These are phyloP conservation scores for Sardinella longiceps DNA, from an alignment of 2,797 vertebrate species.

Conservation along the genomic window DNA sequence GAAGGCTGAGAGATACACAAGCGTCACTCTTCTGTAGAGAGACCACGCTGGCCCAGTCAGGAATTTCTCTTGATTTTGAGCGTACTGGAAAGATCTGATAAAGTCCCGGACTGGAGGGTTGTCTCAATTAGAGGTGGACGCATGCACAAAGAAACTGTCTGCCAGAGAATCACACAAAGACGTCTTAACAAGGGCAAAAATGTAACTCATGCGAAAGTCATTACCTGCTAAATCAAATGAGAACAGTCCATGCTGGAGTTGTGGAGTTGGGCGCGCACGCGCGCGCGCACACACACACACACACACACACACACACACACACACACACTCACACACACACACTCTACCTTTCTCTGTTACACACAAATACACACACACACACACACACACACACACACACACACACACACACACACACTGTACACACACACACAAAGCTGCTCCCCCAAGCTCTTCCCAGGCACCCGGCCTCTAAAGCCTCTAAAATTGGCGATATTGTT, in stretches of 20 bases:
- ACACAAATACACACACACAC: background rate
- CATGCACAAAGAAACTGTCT: constrained; percentile 55
- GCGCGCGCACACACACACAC: constrained; percentile 27
- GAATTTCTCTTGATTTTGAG: constrained; percentile 53
- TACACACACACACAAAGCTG: constrained; percentile 8
- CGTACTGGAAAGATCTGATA: constrained; percentile 56
- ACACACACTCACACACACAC: constrained; percentile 11
- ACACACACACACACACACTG: background rate
- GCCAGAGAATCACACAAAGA: constrained; percentile 53
- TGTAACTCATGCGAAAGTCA: constrained; percentile 50
- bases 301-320: constrained; percentile 29
- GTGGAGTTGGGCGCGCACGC: background rate
- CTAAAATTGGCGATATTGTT: constrained; percentile 10
- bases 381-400: background rate
- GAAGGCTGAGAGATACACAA: constrained; percentile 19
- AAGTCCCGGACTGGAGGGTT: constrained; percentile 45
- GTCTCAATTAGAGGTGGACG: constrained; percentile 54
- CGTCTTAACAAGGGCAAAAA: constrained; percentile 49
- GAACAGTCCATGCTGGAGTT: constrained; percentile 35
- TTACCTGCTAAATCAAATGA: constrained; percentile 54
- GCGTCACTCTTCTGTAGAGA: background rate
- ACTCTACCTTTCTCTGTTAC: background rate
- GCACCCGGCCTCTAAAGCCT: background rate
- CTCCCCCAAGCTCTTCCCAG: background rate
- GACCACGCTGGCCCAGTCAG: constrained; percentile 2